Base-by-base conservation (phyloP, 92 coral and sea anemone genomes). In the Actinostola sp. region DNA sequence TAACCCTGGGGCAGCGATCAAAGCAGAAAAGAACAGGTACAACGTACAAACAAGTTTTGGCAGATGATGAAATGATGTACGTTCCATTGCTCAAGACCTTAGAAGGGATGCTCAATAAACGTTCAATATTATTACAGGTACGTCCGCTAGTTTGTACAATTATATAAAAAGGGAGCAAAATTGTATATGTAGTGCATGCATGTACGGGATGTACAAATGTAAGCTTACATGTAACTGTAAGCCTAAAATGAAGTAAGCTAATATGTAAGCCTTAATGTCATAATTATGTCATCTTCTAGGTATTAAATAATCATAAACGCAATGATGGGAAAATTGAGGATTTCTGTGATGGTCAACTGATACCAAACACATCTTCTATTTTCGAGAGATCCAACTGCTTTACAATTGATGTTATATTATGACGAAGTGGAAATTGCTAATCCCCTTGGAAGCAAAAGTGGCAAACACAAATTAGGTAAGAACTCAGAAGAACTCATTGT, bases 351-450 rank as follows among this genome's bases (percentile, higher is more conserved):
- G 79, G 86, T 27, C 64, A 73, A 29, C 50, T 83, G n/a, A 68
- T 88, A 73, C 67, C 60, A 53, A 56, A 69, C 70, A 25, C 89
- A 88, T 67, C 69, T 89, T 1, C 42, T 82, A 44, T 82, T 82
- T 65, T 67, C 82, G 19, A 77, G 54, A 50, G 84, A 81, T 52
- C 66, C 84, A 44, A 68, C 60, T 9, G 89, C 93, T 31, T 46
- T 88, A 20, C 93, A 88, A 43, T 44, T 88, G 29, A 72, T 88
- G 89, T 65, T 88, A 2, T 83, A 88, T 48, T 83, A 77, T 68
- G 89, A 83, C 58, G 93, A 88, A 45, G 82, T 88, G 41, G 89
- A 83, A 55, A 71, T 88, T 36, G 66, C 71, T 30, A 82, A 82
- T 66, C 85, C 82, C 13, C 84, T 82, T 62, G 85, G 88, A 16